Evolutionary conservation across 2,797 vertebrate genomes (phyloP).

Genomic region (Tympanoctomys barrerae): DNA sequence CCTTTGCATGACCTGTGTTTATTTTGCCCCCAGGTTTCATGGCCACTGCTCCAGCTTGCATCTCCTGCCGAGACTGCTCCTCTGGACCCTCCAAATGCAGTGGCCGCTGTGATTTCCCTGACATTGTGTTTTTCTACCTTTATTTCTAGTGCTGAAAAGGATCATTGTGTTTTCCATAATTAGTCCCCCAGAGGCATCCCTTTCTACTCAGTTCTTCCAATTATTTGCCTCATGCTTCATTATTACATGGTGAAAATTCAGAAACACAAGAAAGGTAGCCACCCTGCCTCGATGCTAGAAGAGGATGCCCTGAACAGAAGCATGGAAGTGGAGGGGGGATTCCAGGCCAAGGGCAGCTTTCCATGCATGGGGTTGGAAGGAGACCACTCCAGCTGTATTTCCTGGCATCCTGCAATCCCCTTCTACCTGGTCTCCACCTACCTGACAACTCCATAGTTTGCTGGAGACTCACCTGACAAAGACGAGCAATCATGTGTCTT

Average conservation of each 20-base stretch:
- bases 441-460: too few species aligned
- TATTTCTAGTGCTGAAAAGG: not conserved
- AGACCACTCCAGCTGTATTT: not conserved
- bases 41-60: rapidly evolving
- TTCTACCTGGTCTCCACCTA: not conserved
- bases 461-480: rapidly evolving
- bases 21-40: not conserved
- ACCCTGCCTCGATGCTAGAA: not conserved
- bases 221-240: not conserved
- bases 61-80: not conserved
- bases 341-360: not conserved
- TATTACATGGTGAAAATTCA: too few species aligned
- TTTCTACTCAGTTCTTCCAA: not conserved
- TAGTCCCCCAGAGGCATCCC: not conserved
- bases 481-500: rapidly evolving
- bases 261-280: not conserved
- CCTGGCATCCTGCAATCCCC: not conserved
- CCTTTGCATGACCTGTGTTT: rapidly evolving
- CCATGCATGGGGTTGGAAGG: not conserved
- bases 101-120: rapidly evolving
- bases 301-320: too few species aligned
- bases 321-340: rapidly evolving
- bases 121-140: not conserved
- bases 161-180: not conserved
- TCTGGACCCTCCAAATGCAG: rapidly evolving